Conservation (phyloP, 2,888 invertebrate genomes). For the Napeogenes sylphis region DNA sequence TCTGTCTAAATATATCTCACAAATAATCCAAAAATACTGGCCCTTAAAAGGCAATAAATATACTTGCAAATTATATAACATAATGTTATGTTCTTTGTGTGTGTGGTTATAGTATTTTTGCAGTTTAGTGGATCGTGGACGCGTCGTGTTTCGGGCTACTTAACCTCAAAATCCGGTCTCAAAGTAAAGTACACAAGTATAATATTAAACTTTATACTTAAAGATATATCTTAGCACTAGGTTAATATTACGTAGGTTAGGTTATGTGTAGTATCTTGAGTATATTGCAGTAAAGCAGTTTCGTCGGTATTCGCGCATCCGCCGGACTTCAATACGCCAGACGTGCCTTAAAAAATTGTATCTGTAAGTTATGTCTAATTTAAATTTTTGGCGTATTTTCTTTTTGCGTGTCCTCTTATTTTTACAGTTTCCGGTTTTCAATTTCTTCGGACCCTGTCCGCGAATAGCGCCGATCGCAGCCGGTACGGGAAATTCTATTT, state of each 20-base stretch:
- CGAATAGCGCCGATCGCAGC: background rate
- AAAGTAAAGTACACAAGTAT: background rate
- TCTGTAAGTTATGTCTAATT: too few species aligned
- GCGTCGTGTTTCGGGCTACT: background rate
- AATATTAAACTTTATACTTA: background rate
- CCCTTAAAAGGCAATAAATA: background rate
- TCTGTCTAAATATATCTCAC: background rate
- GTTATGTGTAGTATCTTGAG: too few species aligned
- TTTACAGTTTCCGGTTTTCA: background rate
- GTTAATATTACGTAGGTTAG: too few species aligned
- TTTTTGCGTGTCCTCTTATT: background rate
- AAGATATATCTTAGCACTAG: too few species aligned
- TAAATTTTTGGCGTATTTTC: background rate
- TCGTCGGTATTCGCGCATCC: too few species aligned
- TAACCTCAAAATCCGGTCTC: background rate
- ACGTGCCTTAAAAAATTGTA: too few species aligned
- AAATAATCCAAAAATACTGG: background rate
- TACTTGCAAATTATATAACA: slow-evolving; percentile 1
- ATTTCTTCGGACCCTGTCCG: slow-evolving; percentile 1
- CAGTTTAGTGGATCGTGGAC: slow-evolving; percentile 11
- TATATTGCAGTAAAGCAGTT: too few species aligned
- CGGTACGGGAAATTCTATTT: background rate
- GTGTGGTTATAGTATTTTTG: slow-evolving; percentile 12
- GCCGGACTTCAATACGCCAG: too few species aligned
- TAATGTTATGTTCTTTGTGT: slow-evolving; percentile 9